A percentile compares a stretch with the other conserved stretches of the same genome.
Evolutionary conservation across 1,140 invertebrate species (phyloP).

Genomic region (Medauroidea extradentata): DNA sequence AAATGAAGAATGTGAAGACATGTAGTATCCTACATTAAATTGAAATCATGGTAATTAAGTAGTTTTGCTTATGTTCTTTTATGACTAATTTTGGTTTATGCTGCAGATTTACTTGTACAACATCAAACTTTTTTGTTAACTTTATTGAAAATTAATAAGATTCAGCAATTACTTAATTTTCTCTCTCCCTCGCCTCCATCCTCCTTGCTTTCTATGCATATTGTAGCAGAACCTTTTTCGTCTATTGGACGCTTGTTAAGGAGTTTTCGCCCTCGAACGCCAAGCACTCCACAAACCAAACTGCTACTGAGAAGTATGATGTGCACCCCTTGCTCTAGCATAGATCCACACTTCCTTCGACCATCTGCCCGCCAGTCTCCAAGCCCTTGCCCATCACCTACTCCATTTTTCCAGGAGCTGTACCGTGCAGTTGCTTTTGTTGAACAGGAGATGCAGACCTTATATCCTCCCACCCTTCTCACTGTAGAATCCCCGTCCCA

Average conservation of each 20-base stretch:
- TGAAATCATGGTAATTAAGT: not conserved
- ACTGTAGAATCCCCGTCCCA: conserved; percentile 3
- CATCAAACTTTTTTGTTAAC: not conserved
- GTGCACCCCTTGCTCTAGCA: not conserved
- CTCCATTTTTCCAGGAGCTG: conserved; percentile 52
- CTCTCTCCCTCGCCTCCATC: too few species aligned
- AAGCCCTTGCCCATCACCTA: conserved; percentile 42
- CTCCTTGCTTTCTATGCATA: not conserved
- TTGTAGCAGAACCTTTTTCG: conserved; percentile 1
- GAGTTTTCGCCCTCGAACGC: conserved; percentile 36
- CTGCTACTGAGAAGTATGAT: conserved; percentile 27
- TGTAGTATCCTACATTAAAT: too few species aligned
- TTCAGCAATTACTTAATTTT: not conserved
- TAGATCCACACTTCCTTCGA: not conserved
- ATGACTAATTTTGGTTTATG: not conserved
- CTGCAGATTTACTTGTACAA: not conserved
- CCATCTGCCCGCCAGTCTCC: conserved; percentile 13
- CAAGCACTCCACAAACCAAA: conserved; percentile 37
- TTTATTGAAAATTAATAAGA: conserved; percentile 6
- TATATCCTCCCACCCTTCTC: not conserved
- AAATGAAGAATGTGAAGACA: too few species aligned
- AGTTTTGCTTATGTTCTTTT: not conserved
- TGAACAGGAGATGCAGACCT: conserved; percentile 38
- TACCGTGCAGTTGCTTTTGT: conserved; percentile 50
- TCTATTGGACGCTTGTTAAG: conserved; percentile 16